Evolutionary conservation across 2,888 invertebrate genomes (phyloP), one percentile per base, ranked within the genome.

Genomic region (Tipula helvola): DNA sequence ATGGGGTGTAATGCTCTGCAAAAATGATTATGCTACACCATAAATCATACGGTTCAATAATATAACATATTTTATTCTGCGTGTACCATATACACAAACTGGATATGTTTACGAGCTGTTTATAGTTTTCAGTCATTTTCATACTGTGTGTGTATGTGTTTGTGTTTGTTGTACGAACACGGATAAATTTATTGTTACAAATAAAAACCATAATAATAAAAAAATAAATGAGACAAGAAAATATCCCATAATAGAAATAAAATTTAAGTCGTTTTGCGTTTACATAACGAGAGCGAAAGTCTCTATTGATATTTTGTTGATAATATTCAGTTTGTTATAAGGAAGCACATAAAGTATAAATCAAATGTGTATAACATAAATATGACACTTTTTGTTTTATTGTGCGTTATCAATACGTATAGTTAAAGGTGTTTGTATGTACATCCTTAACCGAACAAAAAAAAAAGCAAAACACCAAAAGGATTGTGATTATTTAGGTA

Each of bases 171-270:
- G 44, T 44, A 44, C 10, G 10, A 10, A 52, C 3, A 71, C 28
- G 71, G 28, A 71, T 71, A 28, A 71, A 71, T 71, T 71, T 71
- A 71, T 71, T 71, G 71, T 28, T 28, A 71, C 71, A 71, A 71
- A 71, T 71, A 71, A 71, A 71, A 71, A 28, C 71, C 28, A 71
- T 71, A 71, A 71, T 71, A 71, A 71, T 71, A 71, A 71, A 71
- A 71, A 71, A 71, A 71, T 71, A 71, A 71, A 71, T 71, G 71
- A 71, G 71, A 71, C 71, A 71, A 71, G 71, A 71, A 71, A 71
- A 71, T 28, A 28, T 71, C 57, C 57, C 28, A 39, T 39, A 5
- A 7, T 71, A 28, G 12, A 71, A 28, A 71, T 71, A 71, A 71
- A 28, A 28, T 71, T 28, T 28, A 71, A 28, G 71, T 71, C 71